Evolutionary conservation across 2,797 vertebrate species (phyloP).

Genomic region (Nyctalus aviator): DNA sequence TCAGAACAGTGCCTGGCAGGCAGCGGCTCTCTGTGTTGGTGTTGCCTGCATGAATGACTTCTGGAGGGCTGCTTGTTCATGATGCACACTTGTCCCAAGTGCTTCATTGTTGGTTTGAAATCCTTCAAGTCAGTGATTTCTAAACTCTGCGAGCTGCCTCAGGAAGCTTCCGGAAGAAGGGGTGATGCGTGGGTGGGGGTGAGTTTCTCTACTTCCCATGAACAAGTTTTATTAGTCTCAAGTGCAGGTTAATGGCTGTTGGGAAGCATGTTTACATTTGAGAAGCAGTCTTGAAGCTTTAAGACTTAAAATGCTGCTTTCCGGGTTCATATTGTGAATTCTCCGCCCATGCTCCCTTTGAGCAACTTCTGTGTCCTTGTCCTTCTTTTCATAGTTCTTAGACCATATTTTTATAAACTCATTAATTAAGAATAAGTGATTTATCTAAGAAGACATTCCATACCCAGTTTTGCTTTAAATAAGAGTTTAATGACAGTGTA

Average conservation of each 20-base stretch:
- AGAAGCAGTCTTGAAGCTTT: not conserved
- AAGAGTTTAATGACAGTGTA: not conserved
- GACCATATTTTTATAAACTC: not conserved
- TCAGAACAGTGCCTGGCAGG: not conserved
- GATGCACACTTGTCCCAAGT: rapidly evolving
- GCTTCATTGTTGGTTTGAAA: not conserved
- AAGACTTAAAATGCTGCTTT: not conserved
- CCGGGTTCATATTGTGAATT: not conserved
- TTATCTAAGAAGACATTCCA: constrained; percentile 21
- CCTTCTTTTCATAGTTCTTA: not conserved
- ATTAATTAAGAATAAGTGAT: not conserved
- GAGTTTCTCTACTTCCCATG: not conserved
- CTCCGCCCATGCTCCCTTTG: not conserved
- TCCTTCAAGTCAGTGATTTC: not conserved
- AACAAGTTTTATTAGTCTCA: not conserved
- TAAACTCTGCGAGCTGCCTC: not conserved
- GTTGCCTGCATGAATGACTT: not conserved
- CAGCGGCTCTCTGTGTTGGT: not conserved
- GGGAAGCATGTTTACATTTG: not conserved
- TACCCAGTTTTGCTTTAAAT: not conserved
- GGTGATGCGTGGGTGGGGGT: not conserved
- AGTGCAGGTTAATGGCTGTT: not conserved
- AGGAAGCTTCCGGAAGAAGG: not conserved
- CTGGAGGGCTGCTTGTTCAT: not conserved
- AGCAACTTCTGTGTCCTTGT: not conserved